A percentile compares a stretch with the other conserved stretches of the same genome.
These are phyloP conservation scores for Acrossocheilus wenchowensis DNA, from an alignment of 2,797 vertebrate species.

Conservation along the genomic window DNA sequence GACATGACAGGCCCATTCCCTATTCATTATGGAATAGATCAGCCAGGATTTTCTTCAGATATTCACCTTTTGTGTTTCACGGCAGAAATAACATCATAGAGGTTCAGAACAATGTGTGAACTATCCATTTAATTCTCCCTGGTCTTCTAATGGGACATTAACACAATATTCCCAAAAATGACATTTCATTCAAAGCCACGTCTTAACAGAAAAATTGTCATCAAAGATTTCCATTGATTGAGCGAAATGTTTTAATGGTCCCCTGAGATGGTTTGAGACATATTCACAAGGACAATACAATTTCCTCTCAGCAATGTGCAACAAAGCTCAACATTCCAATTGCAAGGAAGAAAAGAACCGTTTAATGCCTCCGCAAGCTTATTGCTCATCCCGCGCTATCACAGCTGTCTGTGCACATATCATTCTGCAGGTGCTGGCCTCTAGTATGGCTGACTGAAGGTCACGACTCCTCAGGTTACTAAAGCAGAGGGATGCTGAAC, in stretches of 20 bases:
- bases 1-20: neutral
- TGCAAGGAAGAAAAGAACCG: constrained; percentile 63
- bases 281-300: constrained; percentile 70
- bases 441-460: constrained; percentile 46
- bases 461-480: constrained; percentile 59
- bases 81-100: neutral
- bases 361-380: constrained; percentile 62
- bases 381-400: constrained; percentile 54
- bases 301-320: constrained; percentile 66
- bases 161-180: neutral
- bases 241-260: neutral
- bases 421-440: constrained; percentile 48
- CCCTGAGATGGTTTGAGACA: constrained; percentile 17
- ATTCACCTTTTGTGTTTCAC: neutral
- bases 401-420: constrained; percentile 46
- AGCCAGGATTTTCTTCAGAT: neutral
- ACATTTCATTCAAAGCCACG: constrained; percentile 15
- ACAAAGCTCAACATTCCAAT: constrained; percentile 74
- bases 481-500: constrained; percentile 46
- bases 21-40: constrained; percentile 1
- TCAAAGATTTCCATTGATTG: constrained; percentile 25
- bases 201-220: neutral
- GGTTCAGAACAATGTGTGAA: constrained; percentile 2
- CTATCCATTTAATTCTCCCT: neutral
- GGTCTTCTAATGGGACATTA: constrained; percentile 5